phyloP scores from a whole-genome alignment of 2,888 invertebrate species.

The Stenurella melanura region DNA sequence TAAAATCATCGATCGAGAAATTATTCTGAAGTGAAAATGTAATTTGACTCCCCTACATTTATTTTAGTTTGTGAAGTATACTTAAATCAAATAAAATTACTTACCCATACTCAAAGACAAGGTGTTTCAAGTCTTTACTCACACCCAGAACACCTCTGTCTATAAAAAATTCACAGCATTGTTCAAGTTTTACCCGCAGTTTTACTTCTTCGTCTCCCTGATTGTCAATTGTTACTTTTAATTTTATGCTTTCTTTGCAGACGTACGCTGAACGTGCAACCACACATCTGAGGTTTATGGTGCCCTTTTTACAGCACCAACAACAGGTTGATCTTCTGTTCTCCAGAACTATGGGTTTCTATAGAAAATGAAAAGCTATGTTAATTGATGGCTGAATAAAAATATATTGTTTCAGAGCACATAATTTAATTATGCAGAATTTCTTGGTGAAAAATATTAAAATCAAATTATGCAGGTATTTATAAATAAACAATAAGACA shows the following conservation, averaged over 20 bases:
- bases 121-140: slow-evolving; percentile 81
- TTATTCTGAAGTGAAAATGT: too few relatives aligned
- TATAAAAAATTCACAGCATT: slow-evolving; percentile 86
- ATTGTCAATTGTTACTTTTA: slow-evolving; percentile 83
- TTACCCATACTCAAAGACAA: slow-evolving; percentile 81
- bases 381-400: neutral
- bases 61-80: too few relatives aligned
- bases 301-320: slow-evolving; percentile 83
- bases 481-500: too few relatives aligned
- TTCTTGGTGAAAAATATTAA: too few relatives aligned
- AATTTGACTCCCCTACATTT: too few relatives aligned
- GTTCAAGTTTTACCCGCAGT: slow-evolving; percentile 70
- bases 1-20: too few relatives aligned
- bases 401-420: too few relatives aligned
- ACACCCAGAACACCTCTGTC: slow-evolving; percentile 84
- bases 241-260: slow-evolving; percentile 81
- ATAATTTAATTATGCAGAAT: too few relatives aligned
- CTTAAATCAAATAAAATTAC: slow-evolving; percentile 31
- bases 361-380: slow-evolving; percentile 37
- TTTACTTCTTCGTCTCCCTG: slow-evolving; percentile 73
- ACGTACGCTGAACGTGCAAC: slow-evolving; percentile 85
- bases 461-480: too few relatives aligned
- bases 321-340: slow-evolving; percentile 81
- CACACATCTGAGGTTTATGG: slow-evolving; percentile 80
- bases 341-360: slow-evolving; percentile 81